Percentiles rank a stretch among this genome's conserved stretches.
phyloP scores from a whole-genome alignment of 2,797 vertebrate genomes.

The Propithecus deckenii region DNA sequence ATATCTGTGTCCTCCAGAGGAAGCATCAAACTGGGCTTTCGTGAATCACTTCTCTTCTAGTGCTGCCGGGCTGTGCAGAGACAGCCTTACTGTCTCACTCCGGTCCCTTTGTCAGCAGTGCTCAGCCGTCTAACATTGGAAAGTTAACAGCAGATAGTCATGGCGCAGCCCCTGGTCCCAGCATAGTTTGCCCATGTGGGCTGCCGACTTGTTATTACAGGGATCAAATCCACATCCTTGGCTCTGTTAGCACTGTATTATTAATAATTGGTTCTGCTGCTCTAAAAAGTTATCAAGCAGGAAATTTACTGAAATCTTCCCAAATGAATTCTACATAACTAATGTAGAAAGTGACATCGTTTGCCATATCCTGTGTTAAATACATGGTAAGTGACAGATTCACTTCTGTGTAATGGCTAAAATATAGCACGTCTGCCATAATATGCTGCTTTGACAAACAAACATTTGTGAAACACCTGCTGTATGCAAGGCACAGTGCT shows the following conservation, averaged over 20 bases:
- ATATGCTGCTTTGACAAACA: background rate
- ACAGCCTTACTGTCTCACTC: background rate
- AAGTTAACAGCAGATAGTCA: background rate
- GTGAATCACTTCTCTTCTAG: background rate
- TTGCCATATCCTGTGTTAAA: background rate
- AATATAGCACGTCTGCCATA: background rate
- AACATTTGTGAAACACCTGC: background rate
- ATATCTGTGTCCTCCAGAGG: background rate
- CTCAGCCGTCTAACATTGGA: background rate
- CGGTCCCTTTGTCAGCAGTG: background rate
- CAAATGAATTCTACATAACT: background rate
- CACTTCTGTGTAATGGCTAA: background rate
- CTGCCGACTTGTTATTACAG: background rate
- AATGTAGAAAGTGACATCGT: background rate
- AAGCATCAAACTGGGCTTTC: background rate
- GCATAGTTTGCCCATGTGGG: background rate
- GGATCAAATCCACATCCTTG: background rate
- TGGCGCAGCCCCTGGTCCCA: background rate
- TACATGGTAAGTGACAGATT: background rate
- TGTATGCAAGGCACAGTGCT: background rate
- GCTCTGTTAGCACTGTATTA: background rate
- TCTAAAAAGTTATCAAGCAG: background rate
- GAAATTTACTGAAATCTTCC: background rate
- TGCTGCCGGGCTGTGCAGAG: background rate
- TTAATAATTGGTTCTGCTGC: background rate